Evolutionary conservation across 2,888 invertebrate genomes (phyloP).

Genomic region (Cephus spinipes): DNA sequence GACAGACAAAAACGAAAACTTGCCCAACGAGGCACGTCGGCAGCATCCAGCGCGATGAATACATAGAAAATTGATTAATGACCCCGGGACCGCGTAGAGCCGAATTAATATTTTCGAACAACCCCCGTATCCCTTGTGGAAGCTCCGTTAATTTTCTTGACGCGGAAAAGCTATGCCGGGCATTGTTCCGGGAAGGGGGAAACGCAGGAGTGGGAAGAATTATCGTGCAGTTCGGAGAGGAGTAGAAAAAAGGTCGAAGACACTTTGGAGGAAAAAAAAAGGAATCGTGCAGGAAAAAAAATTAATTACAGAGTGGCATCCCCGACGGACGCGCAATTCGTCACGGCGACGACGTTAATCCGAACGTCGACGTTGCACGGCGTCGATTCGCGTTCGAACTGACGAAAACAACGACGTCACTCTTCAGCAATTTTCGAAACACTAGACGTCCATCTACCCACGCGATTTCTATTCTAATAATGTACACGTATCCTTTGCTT

Average conservation of each 20-base stretch:
- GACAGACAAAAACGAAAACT: background rate
- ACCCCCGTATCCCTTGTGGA: slow-evolving; percentile 40
- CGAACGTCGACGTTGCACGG: background rate
- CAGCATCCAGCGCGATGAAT: background rate
- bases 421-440: slow-evolving; percentile 42
- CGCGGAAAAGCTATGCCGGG: background rate
- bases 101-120: background rate
- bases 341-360: slow-evolving; percentile 36
- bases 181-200: background rate
- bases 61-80: background rate
- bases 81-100: background rate
- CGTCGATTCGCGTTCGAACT: background rate
- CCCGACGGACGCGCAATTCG: slow-evolving; percentile 32
- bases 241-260: background rate
- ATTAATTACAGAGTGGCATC: slow-evolving; percentile 33
- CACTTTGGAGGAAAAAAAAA: background rate
- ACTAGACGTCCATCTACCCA: slow-evolving; percentile 37
- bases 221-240: background rate
- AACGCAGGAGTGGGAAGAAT: background rate
- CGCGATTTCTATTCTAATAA: slow-evolving; percentile 27
- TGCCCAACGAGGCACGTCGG: background rate
- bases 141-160: slow-evolving; percentile 42
- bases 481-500: background rate
- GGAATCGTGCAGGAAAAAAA: slow-evolving; percentile 22
- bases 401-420: slow-evolving; percentile 35